phyloP scores from a whole-genome alignment of 64 coral and sea anemone genomes.

The Actinia tenebrosa region DNA sequence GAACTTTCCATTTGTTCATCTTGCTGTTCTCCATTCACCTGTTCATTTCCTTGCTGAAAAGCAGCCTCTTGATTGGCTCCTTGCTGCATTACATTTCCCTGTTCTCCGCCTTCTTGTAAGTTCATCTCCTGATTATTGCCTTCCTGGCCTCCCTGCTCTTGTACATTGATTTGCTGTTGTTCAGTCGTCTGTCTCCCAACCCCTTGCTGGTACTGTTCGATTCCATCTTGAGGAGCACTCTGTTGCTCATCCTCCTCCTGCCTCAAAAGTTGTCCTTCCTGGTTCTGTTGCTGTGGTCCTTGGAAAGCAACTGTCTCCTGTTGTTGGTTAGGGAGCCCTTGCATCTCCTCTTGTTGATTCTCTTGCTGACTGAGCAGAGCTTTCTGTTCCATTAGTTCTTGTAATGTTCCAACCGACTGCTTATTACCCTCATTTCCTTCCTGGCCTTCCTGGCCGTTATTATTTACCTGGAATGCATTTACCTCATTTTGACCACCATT shows the following conservation, averaged over 20 bases:
- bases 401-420: constrained; percentile 1
- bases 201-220: constrained; percentile 8
- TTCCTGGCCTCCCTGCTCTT: neutral
- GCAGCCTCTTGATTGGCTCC: neutral
- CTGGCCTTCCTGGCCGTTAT: neutral
- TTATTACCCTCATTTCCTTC: neutral
- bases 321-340: constrained; percentile 18
- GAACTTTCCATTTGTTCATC: neutral
- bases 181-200: neutral
- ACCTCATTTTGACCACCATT: constrained; percentile 4
- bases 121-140: neutral
- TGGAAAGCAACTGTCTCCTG: neutral
- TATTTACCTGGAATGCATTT: neutral
- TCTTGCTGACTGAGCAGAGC: constrained; percentile 3
- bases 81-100: neutral
- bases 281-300: neutral
- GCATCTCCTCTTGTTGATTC: constrained; percentile 32
- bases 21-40: neutral
- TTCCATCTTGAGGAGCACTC: neutral
- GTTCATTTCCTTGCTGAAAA: constrained; percentile 10
- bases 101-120: neutral
- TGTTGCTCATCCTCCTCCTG: neutral
- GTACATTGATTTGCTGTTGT: neutral
- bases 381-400: constrained; percentile 12
- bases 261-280: constrained; percentile 10